phyloP scores from a whole-genome alignment of 2,113 vertebrate genomes.

The Agelaius phoeniceus region DNA sequence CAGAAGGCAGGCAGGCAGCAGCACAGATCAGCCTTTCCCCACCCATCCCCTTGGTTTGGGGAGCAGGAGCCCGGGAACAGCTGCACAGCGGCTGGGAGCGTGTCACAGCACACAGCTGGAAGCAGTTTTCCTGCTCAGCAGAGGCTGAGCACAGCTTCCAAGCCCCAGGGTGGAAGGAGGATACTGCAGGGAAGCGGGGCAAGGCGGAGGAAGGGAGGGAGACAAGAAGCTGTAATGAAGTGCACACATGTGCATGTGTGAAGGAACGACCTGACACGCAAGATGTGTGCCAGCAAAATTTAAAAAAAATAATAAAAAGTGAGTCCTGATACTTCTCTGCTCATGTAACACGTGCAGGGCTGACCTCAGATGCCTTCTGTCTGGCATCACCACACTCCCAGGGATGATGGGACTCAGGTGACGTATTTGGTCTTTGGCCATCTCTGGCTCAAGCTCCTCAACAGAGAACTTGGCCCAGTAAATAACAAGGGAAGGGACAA shows the following conservation, averaged over 20 bases:
- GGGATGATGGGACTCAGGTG: not conserved
- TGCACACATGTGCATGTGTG: not conserved
- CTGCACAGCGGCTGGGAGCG: not conserved
- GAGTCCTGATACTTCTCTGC: not conserved
- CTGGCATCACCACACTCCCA: not conserved
- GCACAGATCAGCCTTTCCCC: not conserved
- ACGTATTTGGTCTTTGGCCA: not conserved
- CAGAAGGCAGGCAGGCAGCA: not conserved
- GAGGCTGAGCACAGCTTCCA: not conserved
- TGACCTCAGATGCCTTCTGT: constrained; percentile 52
- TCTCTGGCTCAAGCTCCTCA: not conserved
- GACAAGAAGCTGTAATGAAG: constrained; percentile 22
- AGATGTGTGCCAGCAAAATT: not conserved
- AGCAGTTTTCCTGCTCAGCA: constrained; percentile 31
- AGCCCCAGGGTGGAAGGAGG: constrained; percentile 8
- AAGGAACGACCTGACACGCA: not conserved
- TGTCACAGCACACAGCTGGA: constrained; percentile 47
- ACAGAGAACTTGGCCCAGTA: not conserved
- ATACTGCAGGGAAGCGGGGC: not conserved
- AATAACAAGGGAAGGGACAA: not conserved
- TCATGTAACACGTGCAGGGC: not conserved
- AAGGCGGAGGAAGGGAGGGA: not conserved
- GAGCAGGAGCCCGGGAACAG: not conserved
- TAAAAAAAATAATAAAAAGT: not conserved
- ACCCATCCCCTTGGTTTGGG: not conserved